A percentile compares a stretch with the other conserved stretches of the same genome.
Evolutionary conservation across 1,140 invertebrate species (phyloP).

Genomic region (Lucilia cuprina): DNA sequence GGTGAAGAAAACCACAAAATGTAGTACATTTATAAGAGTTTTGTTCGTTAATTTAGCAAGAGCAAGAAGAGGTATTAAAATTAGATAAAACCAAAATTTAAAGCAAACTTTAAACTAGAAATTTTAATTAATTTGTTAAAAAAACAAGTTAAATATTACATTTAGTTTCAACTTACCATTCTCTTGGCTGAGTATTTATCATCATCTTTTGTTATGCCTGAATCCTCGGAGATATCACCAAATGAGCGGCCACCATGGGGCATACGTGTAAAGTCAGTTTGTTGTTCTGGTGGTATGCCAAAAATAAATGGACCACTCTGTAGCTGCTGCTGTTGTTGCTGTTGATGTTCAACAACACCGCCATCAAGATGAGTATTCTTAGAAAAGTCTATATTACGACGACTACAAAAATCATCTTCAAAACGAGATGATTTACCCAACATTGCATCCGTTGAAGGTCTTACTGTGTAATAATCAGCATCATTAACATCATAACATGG

Average conservation of each 20-base stretch:
- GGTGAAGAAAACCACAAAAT: no score
- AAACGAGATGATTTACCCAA: slow-evolving; percentile 48
- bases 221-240: slow-evolving; percentile 25
- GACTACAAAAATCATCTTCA: slow-evolving; percentile 56
- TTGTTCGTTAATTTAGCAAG: no score
- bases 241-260: slow-evolving; percentile 27
- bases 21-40: no score
- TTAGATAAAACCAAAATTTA: no score
- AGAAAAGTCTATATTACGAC: slow-evolving; percentile 44
- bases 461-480: slow-evolving; percentile 13
- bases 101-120: no score
- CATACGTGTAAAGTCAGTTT: slow-evolving; percentile 40
- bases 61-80: no score
- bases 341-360: neutral
- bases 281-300: slow-evolving; percentile 50
- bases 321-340: neutral
- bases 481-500: slow-evolving; percentile 17
- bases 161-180: neutral
- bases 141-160: neutral
- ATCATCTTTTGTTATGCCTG: slow-evolving; percentile 28
- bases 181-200: slow-evolving; percentile 24
- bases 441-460: neutral
- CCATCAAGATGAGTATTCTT: slow-evolving; percentile 1
- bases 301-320: slow-evolving; percentile 53
- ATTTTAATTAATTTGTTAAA: no score